phyloP scores from a whole-genome alignment of 2,113 vertebrate species.

The Plecturocebus donacophilus region DNA sequence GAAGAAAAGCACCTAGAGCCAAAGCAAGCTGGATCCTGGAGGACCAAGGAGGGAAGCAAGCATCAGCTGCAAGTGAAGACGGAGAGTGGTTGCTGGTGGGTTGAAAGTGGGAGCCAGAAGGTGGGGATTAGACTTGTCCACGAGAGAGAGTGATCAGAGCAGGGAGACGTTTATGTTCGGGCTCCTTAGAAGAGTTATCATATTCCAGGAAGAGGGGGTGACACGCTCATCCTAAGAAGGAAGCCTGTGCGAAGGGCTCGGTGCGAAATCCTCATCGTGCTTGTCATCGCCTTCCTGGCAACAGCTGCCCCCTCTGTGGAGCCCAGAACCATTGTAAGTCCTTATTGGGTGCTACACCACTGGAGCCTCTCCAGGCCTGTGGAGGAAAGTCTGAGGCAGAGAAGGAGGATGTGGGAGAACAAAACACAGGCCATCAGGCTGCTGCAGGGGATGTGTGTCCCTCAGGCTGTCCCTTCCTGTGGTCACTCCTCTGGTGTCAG shows the following conservation, averaged over 20 bases:
- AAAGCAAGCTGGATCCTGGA: background rate
- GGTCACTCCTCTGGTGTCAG: background rate
- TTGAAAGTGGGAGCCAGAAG: background rate
- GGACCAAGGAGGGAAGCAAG: background rate
- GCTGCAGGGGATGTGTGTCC: background rate
- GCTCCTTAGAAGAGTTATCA: background rate
- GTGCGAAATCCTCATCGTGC: background rate
- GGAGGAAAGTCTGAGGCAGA: background rate
- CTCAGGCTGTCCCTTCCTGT: background rate
- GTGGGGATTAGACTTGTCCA: background rate
- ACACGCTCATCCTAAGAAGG: background rate
- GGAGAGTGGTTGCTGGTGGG: background rate
- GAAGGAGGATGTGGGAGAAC: too few relatives aligned
- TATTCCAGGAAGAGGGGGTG: background rate
- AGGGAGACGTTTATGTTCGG: background rate
- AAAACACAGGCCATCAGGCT: background rate
- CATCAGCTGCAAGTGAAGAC: background rate
- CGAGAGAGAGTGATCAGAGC: background rate
- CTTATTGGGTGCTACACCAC: background rate
- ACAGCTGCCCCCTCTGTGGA: background rate
- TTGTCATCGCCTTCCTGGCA: background rate
- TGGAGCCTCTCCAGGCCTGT: background rate
- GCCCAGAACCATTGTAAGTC: background rate
- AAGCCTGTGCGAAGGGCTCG: background rate
- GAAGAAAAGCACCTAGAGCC: background rate